Evolutionary conservation across 2,113 vertebrate genomes (phyloP).

Genomic region (Neolamprologus brichardi): DNA sequence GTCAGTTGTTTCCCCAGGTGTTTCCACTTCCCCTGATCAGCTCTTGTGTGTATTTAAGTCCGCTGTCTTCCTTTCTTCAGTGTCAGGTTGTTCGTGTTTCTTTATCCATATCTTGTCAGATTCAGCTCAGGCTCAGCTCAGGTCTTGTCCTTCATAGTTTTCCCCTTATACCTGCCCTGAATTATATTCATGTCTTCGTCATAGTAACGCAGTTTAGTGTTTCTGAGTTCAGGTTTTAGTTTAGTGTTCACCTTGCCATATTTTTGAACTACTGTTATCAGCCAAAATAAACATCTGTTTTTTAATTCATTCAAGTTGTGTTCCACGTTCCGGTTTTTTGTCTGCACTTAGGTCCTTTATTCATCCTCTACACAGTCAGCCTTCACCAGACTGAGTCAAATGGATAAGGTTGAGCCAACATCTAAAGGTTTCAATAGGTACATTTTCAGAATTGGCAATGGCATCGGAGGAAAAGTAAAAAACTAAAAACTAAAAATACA

Average conservation of each 20-base stretch:
- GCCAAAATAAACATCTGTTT: background rate
- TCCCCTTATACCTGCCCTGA: rapidly evolving
- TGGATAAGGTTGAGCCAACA: background rate
- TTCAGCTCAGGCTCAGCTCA: background rate
- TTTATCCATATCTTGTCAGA: background rate
- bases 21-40: background rate
- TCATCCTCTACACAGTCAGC: background rate
- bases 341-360: background rate
- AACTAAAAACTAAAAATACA: background rate
- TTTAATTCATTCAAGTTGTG: background rate
- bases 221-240: background rate
- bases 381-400: background rate
- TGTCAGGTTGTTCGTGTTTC: rapidly evolving
- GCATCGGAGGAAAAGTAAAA: background rate
- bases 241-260: background rate
- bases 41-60: background rate
- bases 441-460: background rate
- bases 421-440: background rate
- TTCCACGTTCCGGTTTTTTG: background rate
- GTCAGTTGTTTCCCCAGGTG: background rate
- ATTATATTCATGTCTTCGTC: background rate
- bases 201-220: background rate
- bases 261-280: background rate
- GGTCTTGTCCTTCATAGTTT: background rate
- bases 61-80: background rate